Evolutionary conservation across 2,113 vertebrate species (phyloP).

Genomic region (Perca flavescens): DNA sequence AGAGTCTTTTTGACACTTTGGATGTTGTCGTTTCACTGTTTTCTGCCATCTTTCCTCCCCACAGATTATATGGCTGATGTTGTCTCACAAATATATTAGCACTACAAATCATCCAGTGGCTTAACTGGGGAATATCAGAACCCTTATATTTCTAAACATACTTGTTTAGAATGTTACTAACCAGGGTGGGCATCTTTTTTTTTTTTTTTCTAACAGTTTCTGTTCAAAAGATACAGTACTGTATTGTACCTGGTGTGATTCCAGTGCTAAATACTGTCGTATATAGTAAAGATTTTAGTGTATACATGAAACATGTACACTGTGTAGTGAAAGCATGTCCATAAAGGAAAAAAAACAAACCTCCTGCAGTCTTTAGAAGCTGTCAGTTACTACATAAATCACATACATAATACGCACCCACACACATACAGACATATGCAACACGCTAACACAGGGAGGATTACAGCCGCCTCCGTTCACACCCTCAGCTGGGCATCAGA

Average conservation of each 20-base stretch:
- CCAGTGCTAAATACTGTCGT: constrained; percentile 1
- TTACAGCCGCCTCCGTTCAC: constrained; percentile 57
- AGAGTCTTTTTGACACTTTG: constrained; percentile 36
- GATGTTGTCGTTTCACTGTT: constrained; percentile 35
- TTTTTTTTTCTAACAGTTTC: not conserved
- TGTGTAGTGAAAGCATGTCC: constrained; percentile 10
- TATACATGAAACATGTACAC: constrained; percentile 24
- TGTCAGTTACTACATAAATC: constrained; percentile 28
- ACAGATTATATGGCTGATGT: constrained; percentile 19
- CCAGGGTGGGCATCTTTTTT: not conserved
- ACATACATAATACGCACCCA: constrained; percentile 33
- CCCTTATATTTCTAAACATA: constrained; percentile 16
- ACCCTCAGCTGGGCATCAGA: constrained; percentile 59
- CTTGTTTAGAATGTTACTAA: constrained; percentile 37
- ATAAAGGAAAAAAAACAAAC: constrained; percentile 19
- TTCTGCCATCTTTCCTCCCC: constrained; percentile 25
- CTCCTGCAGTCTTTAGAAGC: constrained; percentile 7
- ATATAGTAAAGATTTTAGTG: constrained; percentile 5
- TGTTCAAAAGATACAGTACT: not conserved
- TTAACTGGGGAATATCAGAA: constrained; percentile 35
- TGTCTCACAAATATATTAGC: constrained; percentile 50
- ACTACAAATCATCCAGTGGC: constrained; percentile 44
- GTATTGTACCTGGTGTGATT: not conserved
- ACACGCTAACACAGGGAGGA: constrained; percentile 41
- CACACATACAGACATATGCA: constrained; percentile 46